These are phyloP conservation scores for Nasonia giraulti DNA, from an alignment of 1,140 invertebrate genomes.

Conservation along the genomic window DNA sequence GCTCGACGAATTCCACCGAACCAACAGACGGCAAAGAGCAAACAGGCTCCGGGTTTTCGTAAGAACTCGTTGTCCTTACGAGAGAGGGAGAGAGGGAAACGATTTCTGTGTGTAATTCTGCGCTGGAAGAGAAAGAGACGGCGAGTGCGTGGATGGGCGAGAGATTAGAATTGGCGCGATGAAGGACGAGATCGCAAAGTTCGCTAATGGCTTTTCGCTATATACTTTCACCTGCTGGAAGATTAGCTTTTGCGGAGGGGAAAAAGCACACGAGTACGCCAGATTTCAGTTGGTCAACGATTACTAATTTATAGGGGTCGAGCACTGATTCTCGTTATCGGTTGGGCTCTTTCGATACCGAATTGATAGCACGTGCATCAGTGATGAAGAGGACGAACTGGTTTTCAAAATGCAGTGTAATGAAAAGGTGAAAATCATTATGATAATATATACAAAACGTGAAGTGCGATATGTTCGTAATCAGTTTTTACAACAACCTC, in stretches of 20 bases:
- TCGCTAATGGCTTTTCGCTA: not conserved
- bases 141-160: not conserved
- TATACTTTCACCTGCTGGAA: not conserved
- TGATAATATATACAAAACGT: no score
- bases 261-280: not conserved
- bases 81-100: not conserved
- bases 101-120: not conserved
- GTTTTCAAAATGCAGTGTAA: no score
- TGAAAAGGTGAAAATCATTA: no score
- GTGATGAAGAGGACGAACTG: no score
- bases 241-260: not conserved
- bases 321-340: no score
- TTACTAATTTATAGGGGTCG: not conserved
- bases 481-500: no score
- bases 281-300: not conserved
- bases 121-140: not conserved
- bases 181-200: not conserved
- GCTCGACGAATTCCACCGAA: slow-evolving; percentile 23
- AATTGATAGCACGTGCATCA: no score
- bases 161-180: slow-evolving; percentile 19
- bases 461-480: no score
- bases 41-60: slow-evolving; percentile 32
- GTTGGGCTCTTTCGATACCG: no score
- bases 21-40: slow-evolving; percentile 17
- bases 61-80: slow-evolving; percentile 35